Evolutionary conservation across 1,140 invertebrate species (phyloP), one percentile per base, ranked within the genome.

Genomic region (Ditylenchus dipsaci): DNA sequence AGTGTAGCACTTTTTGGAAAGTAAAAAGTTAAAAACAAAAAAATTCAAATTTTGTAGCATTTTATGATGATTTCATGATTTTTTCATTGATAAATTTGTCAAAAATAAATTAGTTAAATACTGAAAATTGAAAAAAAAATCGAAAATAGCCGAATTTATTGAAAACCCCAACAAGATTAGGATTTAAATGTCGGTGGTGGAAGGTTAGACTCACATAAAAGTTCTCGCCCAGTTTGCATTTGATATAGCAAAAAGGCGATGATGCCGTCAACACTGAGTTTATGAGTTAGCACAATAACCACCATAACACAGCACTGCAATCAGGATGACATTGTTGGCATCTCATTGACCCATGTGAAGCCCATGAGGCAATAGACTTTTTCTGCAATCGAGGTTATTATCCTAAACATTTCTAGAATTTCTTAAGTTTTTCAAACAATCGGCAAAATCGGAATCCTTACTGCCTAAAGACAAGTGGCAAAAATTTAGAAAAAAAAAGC

Each of bases 171-270:
- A 49, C 65, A n/a, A 67, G 65, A 33, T 67, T 49, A 21, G 63
- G 45, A n/a, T n/a, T n/a, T n/a, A n/a, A n/a, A n/a, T n/a, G n/a
- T n/a, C n/a, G n/a, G n/a, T n/a, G n/a, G n/a, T n/a, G n/a, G n/a
- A n/a, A n/a, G n/a, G n/a, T n/a, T n/a, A n/a, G 23, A 65, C 63
- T 38, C 15, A 65, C 63, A 65, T 65, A 65, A 38, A 71, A 67
- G 42, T 79, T 82, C 60, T 83, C 80, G 13, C 78, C 80, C 23
- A 82, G 49, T 11, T 64, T 83, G 82, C 64, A 83, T 58, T 73
- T 82, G 82, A 63, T 82, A 82, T 13, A 82, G 69, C 27, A 82
- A 65, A 69, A 82, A 83, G 1, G 67, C 64, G 17, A 82, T 74
- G 17, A 82, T 38, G 21, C 67, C n/a, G 21, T 78, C 77, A 15